Evolutionary conservation across 1,140 invertebrate species (phyloP).

Genomic region (Cydia fagiglandana): DNA sequence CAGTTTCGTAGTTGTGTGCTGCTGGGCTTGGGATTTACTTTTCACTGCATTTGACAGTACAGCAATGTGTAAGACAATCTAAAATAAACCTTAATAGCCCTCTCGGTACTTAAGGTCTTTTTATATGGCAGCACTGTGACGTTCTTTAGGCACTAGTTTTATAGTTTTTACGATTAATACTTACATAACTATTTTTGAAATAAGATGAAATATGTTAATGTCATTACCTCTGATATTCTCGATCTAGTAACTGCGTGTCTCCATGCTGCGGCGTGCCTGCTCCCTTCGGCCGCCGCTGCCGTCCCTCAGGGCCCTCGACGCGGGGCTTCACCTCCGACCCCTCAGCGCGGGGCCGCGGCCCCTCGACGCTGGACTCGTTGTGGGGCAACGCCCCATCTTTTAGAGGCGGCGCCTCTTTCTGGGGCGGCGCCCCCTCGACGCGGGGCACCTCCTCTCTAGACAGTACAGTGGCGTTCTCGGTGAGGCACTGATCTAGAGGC

Average conservation of each 20-base stretch:
- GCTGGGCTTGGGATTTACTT: too few relatives aligned
- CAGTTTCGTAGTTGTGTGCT: too few relatives aligned
- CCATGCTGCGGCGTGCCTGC: conserved; percentile 42
- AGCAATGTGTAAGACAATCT: too few relatives aligned
- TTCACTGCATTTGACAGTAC: too few relatives aligned
- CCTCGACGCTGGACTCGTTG: neutral
- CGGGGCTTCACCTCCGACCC: neutral
- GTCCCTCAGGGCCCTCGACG: too few relatives aligned
- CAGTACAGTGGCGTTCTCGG: conserved; percentile 36
- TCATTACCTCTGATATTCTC: conserved; percentile 63
- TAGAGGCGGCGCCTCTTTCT: neutral
- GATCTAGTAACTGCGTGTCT: conserved; percentile 58
- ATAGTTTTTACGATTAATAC: too few relatives aligned
- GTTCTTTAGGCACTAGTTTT: too few relatives aligned
- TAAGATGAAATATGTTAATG: too few relatives aligned
- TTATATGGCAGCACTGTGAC: too few relatives aligned
- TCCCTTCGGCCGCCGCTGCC: neutral
- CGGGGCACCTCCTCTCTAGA: neutral
- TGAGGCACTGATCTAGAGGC: conserved; percentile 36
- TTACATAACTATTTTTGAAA: too few relatives aligned
- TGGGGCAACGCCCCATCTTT: neutral
- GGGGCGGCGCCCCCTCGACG: neutral
- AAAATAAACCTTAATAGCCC: too few relatives aligned
- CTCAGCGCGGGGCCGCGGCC: neutral
- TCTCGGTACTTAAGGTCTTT: too few relatives aligned